phyloP scores from a whole-genome alignment of 2,113 vertebrate genomes.

The Indicator maculatus region DNA sequence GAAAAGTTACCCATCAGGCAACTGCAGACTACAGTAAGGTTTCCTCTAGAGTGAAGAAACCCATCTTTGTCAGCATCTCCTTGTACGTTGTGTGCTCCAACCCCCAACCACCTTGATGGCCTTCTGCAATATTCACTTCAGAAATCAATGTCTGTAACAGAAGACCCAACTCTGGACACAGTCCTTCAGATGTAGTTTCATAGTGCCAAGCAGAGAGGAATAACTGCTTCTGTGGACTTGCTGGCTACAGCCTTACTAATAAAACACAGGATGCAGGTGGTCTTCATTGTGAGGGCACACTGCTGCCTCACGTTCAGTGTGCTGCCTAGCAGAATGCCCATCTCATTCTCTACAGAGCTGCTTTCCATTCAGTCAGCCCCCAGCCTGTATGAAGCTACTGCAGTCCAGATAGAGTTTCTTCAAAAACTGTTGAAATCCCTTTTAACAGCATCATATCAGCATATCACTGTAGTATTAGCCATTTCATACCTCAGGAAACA shows the following conservation, averaged over 20 bases:
- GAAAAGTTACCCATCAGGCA: not conserved
- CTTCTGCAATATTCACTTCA: not conserved
- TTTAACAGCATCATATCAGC: not conserved
- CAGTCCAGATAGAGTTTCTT: not conserved
- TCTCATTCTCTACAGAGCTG: not conserved
- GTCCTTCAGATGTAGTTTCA: not conserved
- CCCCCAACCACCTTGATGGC: not conserved
- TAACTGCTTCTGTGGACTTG: not conserved
- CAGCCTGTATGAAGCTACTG: not conserved
- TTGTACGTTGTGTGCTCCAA: not conserved
- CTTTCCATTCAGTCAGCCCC: not conserved
- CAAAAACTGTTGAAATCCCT: not conserved
- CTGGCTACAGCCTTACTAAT: not conserved
- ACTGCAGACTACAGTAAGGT: not conserved
- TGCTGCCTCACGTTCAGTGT: not conserved
- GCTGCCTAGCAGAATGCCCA: not conserved
- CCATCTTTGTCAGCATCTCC: not conserved
- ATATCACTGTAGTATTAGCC: not conserved
- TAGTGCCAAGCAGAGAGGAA: not conserved
- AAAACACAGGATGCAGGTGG: not conserved
- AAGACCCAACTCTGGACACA: not conserved
- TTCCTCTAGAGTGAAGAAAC: not conserved
- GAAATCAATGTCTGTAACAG: not conserved
- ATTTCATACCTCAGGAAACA: not conserved
- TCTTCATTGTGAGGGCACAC: not conserved